Percentiles rank a stretch among this genome's conserved stretches.
Evolutionary conservation across 2,888 invertebrate genomes (phyloP).

Genomic region (Cylloceria caligata): DNA sequence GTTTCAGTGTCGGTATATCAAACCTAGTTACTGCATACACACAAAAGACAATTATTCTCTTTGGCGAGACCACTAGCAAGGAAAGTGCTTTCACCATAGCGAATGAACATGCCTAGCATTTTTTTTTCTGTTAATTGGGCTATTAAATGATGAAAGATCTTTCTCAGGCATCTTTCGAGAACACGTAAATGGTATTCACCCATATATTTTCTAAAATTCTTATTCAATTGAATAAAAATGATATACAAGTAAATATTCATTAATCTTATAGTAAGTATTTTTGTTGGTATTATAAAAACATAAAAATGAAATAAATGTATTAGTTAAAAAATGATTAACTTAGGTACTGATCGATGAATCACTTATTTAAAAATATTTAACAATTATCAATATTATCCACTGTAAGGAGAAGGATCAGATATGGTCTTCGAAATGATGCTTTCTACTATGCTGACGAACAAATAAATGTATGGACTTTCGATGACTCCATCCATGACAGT

Average conservation of each 20-base stretch:
- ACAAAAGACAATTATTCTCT: constrained; percentile 21
- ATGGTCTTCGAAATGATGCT: neutral
- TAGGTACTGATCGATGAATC: no score
- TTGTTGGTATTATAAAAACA: no score
- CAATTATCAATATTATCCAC: no score
- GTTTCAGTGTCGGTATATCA: constrained; percentile 4
- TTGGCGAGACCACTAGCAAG: neutral
- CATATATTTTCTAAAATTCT: neutral
- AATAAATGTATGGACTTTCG: neutral
- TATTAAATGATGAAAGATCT: neutral
- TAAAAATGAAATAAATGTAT: no score
- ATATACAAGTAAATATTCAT: neutral
- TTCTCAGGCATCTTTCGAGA: no score
- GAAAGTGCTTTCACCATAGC: constrained; percentile 22
- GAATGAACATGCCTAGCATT: neutral
- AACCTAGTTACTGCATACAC: constrained; percentile 1
- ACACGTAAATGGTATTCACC: neutral
- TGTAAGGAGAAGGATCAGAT: no score
- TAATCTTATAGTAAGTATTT: no score
- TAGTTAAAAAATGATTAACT: no score
- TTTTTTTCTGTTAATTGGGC: neutral
- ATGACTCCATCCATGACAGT: neutral
- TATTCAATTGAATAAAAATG: neutral
- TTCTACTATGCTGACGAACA: neutral
- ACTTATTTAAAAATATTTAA: no score